These are phyloP conservation scores for Micronisus gabar DNA, from an alignment of 2,113 vertebrate genomes.

Conservation along the genomic window DNA sequence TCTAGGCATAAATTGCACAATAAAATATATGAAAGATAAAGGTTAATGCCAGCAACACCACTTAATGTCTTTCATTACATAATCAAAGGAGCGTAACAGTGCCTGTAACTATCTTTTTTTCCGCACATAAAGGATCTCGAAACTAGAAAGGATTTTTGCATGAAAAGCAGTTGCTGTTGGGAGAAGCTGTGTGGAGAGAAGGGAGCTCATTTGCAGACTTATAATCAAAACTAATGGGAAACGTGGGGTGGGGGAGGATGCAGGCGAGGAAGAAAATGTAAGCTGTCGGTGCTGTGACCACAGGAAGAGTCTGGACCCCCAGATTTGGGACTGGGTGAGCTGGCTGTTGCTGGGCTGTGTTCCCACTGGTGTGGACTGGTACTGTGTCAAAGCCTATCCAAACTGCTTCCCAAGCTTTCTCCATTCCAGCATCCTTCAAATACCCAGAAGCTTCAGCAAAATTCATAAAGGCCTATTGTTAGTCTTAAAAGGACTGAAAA, in stretches of 20 bases:
- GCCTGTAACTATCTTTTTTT: conserved; percentile 3
- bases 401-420: not conserved
- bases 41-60: conserved; percentile 41
- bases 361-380: not conserved
- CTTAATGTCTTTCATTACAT: conserved; percentile 47
- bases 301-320: not conserved
- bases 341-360: not conserved
- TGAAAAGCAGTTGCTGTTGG: conserved; percentile 5
- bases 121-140: not conserved
- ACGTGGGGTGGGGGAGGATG: not conserved
- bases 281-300: not conserved
- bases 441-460: not conserved
- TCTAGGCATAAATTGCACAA: conserved; percentile 42
- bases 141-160: conserved; percentile 8
- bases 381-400: not conserved
- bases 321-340: not conserved
- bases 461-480: not conserved
- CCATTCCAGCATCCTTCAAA: not conserved
- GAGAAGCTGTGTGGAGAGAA: not conserved
- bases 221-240: not conserved
- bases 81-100: conserved; percentile 15
- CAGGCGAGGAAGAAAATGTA: not conserved
- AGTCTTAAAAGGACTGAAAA: not conserved
- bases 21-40: conserved; percentile 43
- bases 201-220: not conserved